These are phyloP conservation scores for Sebastes iracundus DNA, from an alignment of 2,797 vertebrate genomes.

Conservation along the genomic window DNA sequence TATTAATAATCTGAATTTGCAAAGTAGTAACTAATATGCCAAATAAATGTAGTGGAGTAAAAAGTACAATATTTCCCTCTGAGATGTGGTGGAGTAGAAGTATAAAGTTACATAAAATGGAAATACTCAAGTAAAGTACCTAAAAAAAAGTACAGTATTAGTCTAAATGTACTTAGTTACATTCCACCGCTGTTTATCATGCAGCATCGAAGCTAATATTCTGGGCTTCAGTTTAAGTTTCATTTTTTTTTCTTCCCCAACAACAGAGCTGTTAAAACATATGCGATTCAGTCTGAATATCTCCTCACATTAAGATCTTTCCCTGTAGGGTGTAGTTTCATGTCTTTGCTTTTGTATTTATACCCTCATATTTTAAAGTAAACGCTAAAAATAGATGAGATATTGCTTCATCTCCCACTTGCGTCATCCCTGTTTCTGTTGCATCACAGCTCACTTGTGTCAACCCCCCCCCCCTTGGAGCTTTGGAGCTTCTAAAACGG, in stretches of 20 bases:
- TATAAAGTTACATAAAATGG: no score
- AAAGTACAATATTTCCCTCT: no score
- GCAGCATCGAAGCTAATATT: neutral
- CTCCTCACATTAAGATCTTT: slow-evolving; percentile 1
- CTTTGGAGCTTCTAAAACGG: slow-evolving; percentile 1
- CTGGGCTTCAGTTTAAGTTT: neutral
- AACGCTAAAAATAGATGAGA: slow-evolving; percentile 23
- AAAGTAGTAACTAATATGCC: no score
- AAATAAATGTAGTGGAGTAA: no score
- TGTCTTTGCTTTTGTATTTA: slow-evolving; percentile 12
- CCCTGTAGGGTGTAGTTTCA: neutral
- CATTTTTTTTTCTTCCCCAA: neutral
- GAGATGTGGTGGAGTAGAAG: no score
- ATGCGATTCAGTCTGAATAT: neutral
- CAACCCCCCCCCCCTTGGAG: neutral
- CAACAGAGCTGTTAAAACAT: neutral
- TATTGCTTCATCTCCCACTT: slow-evolving; percentile 18
- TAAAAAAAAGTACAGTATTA: no score
- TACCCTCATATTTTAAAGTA: slow-evolving; percentile 1
- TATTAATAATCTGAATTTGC: no score
- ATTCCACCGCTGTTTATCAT: neutral
- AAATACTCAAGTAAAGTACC: no score
- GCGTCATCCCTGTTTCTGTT: slow-evolving; percentile 25
- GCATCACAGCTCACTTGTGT: slow-evolving; percentile 14
- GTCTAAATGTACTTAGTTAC: no score